phyloP scores from a whole-genome alignment of 2,113 vertebrate genomes.

The Oenanthe melanoleuca region DNA sequence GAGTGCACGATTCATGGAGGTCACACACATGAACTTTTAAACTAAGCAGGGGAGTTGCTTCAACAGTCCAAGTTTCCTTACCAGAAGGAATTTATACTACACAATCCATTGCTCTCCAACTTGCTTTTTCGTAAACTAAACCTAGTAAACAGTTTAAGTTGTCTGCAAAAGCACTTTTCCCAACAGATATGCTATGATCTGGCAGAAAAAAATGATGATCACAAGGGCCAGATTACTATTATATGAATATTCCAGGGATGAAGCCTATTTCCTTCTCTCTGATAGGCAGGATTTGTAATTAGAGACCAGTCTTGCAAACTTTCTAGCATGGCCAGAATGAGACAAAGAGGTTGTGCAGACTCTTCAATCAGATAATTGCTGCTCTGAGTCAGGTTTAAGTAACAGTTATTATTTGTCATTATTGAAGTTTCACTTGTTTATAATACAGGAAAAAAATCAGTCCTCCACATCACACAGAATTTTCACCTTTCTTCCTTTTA shows the following conservation, averaged over 20 bases:
- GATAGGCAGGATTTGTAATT: background rate
- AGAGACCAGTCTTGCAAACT: background rate
- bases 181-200: background rate
- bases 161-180: background rate
- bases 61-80: background rate
- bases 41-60: background rate
- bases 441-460: background rate
- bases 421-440: background rate
- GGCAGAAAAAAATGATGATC: background rate
- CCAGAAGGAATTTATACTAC: background rate
- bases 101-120: background rate
- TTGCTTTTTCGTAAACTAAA: background rate
- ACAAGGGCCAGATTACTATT: background rate
- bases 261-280: background rate
- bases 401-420: background rate
- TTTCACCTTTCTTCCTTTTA: background rate
- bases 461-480: background rate
- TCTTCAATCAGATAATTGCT: background rate
- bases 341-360: background rate
- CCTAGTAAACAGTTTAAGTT: background rate
- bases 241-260: background rate
- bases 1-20: background rate
- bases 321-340: background rate
- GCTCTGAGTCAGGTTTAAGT: background rate
- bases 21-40: background rate